Conservation (phyloP, 2,797 vertebrate species). For the Gallinago solitaria region DNA sequence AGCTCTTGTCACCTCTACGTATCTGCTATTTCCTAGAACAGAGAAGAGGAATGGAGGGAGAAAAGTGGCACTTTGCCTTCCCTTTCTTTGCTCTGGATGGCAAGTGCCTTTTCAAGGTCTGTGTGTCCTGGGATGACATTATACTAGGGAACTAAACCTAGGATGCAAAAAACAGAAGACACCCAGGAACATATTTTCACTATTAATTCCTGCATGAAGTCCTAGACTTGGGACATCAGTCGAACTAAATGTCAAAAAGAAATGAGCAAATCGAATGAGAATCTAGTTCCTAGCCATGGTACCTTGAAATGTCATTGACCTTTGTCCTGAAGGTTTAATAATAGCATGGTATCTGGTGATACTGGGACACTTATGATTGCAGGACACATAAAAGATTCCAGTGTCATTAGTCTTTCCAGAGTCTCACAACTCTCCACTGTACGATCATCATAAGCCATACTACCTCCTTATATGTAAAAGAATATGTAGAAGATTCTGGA, state of each 20-base stretch:
- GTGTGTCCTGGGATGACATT: background rate
- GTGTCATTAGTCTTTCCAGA: background rate
- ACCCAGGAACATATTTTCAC: background rate
- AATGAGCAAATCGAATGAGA: background rate
- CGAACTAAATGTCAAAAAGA: background rate
- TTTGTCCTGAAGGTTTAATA: background rate
- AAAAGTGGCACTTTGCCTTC: background rate
- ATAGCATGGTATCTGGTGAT: background rate
- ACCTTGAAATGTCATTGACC: background rate
- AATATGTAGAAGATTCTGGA: background rate
- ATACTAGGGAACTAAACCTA: background rate
- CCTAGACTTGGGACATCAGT: background rate
- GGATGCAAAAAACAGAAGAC: background rate
- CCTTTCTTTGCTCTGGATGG: background rate
- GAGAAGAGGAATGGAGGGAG: background rate
- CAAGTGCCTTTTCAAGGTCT: background rate
- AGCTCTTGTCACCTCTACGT: background rate
- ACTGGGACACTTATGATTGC: background rate
- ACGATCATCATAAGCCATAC: background rate
- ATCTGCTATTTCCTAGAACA: background rate
- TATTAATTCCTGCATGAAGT: background rate
- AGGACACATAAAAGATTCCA: background rate
- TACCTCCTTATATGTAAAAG: background rate
- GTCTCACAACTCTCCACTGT: background rate
- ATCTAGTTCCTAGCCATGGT: background rate